Evolutionary conservation across 2,113 vertebrate genomes (phyloP), one percentile per base, ranked within the genome.

Genomic region (Bathybates hornii): DNA sequence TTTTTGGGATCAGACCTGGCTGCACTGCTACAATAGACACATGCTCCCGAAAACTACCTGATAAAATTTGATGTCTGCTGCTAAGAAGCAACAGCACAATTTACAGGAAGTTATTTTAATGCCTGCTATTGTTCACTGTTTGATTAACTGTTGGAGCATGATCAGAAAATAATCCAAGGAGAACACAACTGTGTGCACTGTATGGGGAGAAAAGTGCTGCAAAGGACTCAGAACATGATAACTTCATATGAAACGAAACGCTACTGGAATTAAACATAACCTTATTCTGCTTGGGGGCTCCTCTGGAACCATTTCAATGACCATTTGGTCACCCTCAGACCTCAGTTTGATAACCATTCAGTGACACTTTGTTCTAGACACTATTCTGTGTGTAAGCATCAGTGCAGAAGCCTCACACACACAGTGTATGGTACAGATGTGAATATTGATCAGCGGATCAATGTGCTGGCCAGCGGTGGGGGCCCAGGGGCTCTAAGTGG

Each of bases 401-500:
- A 79, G 87, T 1, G 82, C 16, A 6, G 82, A 79, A 89, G 81
- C 86, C 86, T 92, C 38, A 68, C 48, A 24, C 76, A 78, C 91
- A 91, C 50, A 16, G 82, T 87, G 89, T 83, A 81, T 59, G 84
- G 81, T 92, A 89, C 93, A 94, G 93, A 95, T 93, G 93, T 93
- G 89, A 80, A 88, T 95, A 95, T 96, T 90, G 95, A 96, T 96
- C 93, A 93, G 80, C 3, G 24, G 91, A 95, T 96, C 95, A 87
- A 95, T 95, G 91, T 41, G 54, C 91, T 86, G 90, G 90, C 87
- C 88, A 36, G 92, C 63, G 84, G 90, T 45, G 82, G 91, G 88
- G 92, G 90, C 84, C 89, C 38, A 14, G 89, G 94, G 93, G 85
- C 91, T 94, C 91, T 95, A 95, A 95, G 94, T 95, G 95, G 93